Evolutionary conservation across 1,140 invertebrate genomes (phyloP), one percentile per base, ranked within the genome.

Genomic region (Drosophila mayri): DNA sequence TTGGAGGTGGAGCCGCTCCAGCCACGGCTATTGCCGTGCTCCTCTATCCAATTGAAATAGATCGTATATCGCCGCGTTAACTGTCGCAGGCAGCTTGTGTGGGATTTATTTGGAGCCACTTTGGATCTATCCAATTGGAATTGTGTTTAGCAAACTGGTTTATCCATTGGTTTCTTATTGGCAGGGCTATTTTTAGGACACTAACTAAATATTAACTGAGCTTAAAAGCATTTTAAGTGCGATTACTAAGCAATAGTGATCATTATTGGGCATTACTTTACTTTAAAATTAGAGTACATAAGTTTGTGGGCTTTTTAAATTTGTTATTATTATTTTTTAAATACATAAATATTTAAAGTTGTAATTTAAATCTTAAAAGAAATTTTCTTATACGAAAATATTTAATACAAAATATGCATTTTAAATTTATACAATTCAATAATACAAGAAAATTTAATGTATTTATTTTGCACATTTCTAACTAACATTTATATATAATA

Each of bases 81-180:
- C 60, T 88, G 85, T 81, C 62, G 65, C 68, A 55, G 54, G 44
- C 28, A 35, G 59, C 52, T 55, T 55, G 52, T 55, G 52, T 55
- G 60, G 61, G 61, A 40, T 61, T 58, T 78, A 72, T 76, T 79
- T 64, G 62, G 63, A n/a, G 32, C 37, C 25, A 22, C 16, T 49
- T 4, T 20, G 37, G 20, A 43, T 30, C 55, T 81, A 88, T 85
- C 85, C 85, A 88, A 88, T 88, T 90, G 85, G 64, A 88, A 85
- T 90, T 90, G 63, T 79, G 50, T 81, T 80, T 66, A 64, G 55
- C 58, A 85, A 88, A 90, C 85, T 54, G 60, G 85, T 90, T 88
- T 74, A 22, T 18, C 16, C 57, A 20, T 55, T 22, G 22, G 22
- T 43, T 61, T 70, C 49, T 60, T 62, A 74, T 87, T 86, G 83